A percentile compares a stretch with the other conserved stretches of the same genome.
Evolutionary conservation across 2,113 vertebrate species (phyloP).

Genomic region (Puma concolor): DNA sequence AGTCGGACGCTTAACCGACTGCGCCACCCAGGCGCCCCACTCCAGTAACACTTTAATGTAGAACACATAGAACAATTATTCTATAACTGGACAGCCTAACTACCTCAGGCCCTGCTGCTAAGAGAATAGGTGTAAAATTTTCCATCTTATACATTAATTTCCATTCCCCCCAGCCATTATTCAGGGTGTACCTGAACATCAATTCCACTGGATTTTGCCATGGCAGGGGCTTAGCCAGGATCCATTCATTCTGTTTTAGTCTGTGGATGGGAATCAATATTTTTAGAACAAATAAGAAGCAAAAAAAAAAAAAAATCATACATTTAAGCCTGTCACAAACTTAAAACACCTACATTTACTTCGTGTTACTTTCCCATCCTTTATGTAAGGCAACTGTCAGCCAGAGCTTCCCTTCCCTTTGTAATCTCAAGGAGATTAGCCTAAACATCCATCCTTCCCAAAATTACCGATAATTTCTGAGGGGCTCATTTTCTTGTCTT

Average conservation of each 20-base stretch:
- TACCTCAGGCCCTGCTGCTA: neutral
- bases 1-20: no score
- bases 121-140: neutral
- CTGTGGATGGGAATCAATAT: neutral
- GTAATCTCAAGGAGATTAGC: neutral
- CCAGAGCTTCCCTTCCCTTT: neutral
- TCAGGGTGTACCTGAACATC: neutral
- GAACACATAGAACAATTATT: neutral
- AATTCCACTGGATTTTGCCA: neutral
- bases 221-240: neutral
- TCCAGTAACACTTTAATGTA: neutral
- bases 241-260: neutral
- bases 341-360: slow-evolving; percentile 23
- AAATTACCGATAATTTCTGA: neutral
- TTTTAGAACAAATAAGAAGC: neutral
- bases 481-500: neutral
- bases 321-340: neutral
- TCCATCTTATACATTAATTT: neutral
- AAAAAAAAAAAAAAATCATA: neutral
- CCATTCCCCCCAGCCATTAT: neutral
- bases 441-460: neutral
- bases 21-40: no score
- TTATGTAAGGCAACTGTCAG: neutral
- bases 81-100: neutral
- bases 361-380: neutral